These are phyloP conservation scores for Alexandromys oeconomus DNA, from an alignment of 2,797 vertebrate species.

Conservation along the genomic window DNA sequence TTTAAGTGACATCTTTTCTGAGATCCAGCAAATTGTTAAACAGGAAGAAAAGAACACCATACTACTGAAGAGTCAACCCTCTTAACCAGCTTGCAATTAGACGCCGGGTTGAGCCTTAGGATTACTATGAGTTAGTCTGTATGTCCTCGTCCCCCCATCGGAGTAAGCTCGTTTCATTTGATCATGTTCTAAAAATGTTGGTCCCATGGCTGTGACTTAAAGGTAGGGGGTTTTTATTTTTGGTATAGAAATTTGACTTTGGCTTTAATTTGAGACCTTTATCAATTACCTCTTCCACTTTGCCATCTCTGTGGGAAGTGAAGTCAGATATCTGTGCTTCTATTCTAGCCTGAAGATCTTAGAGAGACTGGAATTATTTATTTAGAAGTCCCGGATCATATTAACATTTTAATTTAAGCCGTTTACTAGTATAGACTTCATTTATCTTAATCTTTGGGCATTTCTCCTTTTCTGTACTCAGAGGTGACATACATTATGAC, in stretches of 20 bases:
- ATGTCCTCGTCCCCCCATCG: background rate
- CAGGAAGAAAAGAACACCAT: conserved; percentile 26
- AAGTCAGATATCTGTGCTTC: background rate
- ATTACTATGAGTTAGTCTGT: conserved; percentile 58
- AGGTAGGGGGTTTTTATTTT: background rate
- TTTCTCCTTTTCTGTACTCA: conserved; percentile 1
- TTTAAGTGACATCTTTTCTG: background rate
- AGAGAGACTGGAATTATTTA: background rate
- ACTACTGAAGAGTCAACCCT: background rate
- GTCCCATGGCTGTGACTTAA: background rate
- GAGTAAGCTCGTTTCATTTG: background rate
- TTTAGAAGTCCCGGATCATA: background rate
- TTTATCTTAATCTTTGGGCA: background rate
- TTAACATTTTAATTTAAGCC: background rate
- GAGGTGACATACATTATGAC: background rate
- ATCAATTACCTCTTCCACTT: conserved; percentile 3
- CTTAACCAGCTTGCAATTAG: background rate
- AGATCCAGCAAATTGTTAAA: background rate
- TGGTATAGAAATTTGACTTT: background rate
- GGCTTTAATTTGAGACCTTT: conserved; percentile 15
- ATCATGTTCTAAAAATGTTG: conserved; percentile 37
- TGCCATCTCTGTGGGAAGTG: background rate
- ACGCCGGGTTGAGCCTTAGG: conserved; percentile 2
- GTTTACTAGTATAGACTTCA: background rate
- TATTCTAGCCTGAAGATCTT: background rate